Conservation (phyloP, 1,140 invertebrate genomes). For the Linepithema humile region DNA sequence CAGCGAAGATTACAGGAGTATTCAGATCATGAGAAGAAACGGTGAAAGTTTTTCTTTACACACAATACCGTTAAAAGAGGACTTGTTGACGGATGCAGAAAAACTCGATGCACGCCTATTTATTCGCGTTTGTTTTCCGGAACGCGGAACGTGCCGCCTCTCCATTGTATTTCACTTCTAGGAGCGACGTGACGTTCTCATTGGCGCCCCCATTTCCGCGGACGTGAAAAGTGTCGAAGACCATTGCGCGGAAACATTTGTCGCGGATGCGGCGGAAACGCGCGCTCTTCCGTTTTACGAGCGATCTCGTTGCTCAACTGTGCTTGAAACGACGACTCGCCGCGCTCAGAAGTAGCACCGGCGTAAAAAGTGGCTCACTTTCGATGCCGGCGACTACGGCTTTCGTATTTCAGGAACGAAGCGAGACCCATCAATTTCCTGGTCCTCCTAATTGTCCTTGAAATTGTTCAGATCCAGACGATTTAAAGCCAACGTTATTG, state of each 20-base stretch:
- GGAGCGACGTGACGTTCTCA: not conserved
- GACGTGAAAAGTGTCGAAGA: not conserved
- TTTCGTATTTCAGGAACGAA: not conserved
- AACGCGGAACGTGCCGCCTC: not conserved
- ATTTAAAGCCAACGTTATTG: not conserved
- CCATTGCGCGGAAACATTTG: not conserved
- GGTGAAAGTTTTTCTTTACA: constrained; percentile 19
- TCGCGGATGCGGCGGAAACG: constrained; percentile 31
- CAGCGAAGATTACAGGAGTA: constrained; percentile 4
- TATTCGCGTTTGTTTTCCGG: not conserved
- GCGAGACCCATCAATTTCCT: not conserved
- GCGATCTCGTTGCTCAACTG: constrained; percentile 45
- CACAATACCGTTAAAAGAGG: not conserved
- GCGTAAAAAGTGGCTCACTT: constrained; percentile 67
- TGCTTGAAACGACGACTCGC: constrained; percentile 23
- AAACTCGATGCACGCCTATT: not conserved
- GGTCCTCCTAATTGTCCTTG: not conserved
- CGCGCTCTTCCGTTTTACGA: constrained; percentile 48
- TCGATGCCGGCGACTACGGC: constrained; percentile 35
- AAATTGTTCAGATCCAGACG: not conserved
- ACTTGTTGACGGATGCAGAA: not conserved
- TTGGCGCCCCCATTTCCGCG: constrained; percentile 18
- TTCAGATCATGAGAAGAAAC: constrained; percentile 31
- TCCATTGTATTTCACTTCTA: not conserved
- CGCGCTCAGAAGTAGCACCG: constrained; percentile 34